Evolutionary conservation across 2,888 invertebrate genomes (phyloP).

Genomic region (Colletes collaris): DNA sequence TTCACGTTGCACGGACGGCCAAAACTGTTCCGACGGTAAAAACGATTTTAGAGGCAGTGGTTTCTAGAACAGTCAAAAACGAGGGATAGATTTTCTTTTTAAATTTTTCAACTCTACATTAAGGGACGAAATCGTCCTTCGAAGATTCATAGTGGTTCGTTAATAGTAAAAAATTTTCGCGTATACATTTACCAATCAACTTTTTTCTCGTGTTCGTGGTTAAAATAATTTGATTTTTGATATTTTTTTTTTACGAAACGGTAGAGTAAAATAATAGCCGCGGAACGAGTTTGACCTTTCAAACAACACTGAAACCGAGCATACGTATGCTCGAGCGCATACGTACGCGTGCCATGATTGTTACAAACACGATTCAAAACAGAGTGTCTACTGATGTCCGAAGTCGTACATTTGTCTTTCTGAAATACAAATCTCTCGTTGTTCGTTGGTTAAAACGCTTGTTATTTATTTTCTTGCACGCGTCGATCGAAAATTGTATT

Average conservation of each 20-base stretch:
- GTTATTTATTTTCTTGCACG: constrained; percentile 54
- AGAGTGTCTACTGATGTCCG: constrained; percentile 60
- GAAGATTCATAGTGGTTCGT: too few species aligned
- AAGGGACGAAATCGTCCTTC: too few species aligned
- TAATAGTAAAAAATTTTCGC: too few species aligned
- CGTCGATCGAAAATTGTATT: constrained; percentile 38
- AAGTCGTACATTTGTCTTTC: constrained; percentile 31
- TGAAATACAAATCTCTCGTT: constrained; percentile 49
- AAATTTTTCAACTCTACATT: too few species aligned
- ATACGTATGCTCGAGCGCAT: constrained; percentile 24
- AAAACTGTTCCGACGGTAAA: neutral
- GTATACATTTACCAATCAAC: too few species aligned
- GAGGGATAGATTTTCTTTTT: too few species aligned
- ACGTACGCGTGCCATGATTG: constrained; percentile 40
- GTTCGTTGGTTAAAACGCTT: constrained; percentile 49
- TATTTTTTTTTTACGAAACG: neutral
- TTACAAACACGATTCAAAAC: constrained; percentile 40
- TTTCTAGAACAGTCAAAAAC: too few species aligned
- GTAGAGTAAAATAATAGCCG: neutral
- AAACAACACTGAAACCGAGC: constrained; percentile 7
- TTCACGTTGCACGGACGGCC: constrained; percentile 12
- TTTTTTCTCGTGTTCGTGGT: too few species aligned
- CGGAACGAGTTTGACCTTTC: constrained; percentile 34
- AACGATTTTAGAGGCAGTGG: too few species aligned
- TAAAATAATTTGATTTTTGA: too few species aligned